These are phyloP conservation scores for Psittacula echo DNA, from an alignment of 2,797 vertebrate genomes.

Conservation along the genomic window DNA sequence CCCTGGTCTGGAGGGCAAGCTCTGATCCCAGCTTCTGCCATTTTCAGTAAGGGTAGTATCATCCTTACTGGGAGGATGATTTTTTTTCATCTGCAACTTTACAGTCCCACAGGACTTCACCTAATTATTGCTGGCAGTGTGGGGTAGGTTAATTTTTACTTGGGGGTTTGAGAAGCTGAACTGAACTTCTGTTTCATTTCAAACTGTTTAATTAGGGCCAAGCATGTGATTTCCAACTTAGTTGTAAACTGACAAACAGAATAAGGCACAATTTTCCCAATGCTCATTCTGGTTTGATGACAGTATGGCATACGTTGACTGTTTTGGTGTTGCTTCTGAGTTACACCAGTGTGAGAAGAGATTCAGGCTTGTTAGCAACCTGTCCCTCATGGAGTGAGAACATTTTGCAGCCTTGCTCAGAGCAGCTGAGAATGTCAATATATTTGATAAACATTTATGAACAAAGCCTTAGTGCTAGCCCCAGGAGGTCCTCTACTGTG, in stretches of 20 bases:
- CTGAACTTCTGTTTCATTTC: constrained; percentile 24
- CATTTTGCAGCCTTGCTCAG: constrained; percentile 31
- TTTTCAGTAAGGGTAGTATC: background rate
- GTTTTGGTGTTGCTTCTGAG: constrained; percentile 38
- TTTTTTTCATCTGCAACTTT: background rate
- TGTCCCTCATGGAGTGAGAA: constrained; percentile 5
- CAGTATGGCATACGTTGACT: background rate
- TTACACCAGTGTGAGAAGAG: background rate
- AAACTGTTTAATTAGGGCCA: background rate
- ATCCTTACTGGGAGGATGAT: background rate
- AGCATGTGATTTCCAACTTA: constrained; percentile 15
- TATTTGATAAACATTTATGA: constrained; percentile 63
- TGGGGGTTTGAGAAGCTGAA: background rate
- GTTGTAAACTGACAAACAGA: background rate
- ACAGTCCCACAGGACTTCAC: background rate
- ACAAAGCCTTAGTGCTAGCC: constrained; percentile 5
- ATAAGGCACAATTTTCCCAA: background rate
- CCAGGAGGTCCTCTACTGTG: background rate
- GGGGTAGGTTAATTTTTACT: background rate
- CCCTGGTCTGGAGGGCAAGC: background rate
- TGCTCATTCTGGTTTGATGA: background rate
- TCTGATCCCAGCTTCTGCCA: background rate
- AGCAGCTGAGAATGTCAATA: constrained; percentile 41
- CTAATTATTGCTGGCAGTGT: background rate
- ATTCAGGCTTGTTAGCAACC: constrained; percentile 13